Evolutionary conservation across 2,113 vertebrate species (phyloP), one percentile per base, ranked within the genome.

Genomic region (Epinephelus cyanopodus): DNA sequence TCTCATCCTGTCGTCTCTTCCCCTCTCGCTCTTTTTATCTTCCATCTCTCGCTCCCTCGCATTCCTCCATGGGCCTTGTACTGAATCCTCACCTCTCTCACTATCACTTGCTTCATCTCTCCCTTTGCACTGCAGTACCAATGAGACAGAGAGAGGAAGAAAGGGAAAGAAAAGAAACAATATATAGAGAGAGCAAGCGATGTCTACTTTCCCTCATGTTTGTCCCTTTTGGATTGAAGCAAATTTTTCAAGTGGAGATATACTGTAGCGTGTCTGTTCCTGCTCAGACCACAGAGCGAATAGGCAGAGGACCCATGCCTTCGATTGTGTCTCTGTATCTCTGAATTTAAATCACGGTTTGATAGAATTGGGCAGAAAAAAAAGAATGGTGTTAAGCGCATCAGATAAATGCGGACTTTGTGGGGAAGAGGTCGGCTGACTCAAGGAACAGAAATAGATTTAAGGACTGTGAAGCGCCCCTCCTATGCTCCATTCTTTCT

Each of bases 1-100:
- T 93, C 92, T 93, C 90, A 90, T 93, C 92, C 90, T 91, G 91
- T 91, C 90, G 77, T 89, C 90, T 90, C 88, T 88, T 87, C 79
- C 79, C 77, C 77, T 79, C 87, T 87, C 69, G 25, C 85, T 90
- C 87, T 89, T 92, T 91, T 86, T 81, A 79, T 93, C 85, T 92
- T 87, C 85, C 76, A 79, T 91, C 77, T 76, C 88, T 90, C 86
- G 79, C 78, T 82, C 85, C 77, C 84, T 87, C 33, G 54, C 79
- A 91, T 91, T 88, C 69, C 90, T 93, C 87, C 68, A 60, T 61
- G 89, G 87, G 74, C 82, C 81, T 81, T 82, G 79, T 66, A 83
- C 85, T 80, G 79, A 89, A 90, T 88, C 88, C 81, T 42, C 70
- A 66, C 82, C 83, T 82, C 72, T 67, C 68, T 88, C 75, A 85